phyloP scores from a whole-genome alignment of 2,888 invertebrate genomes.

The Hylaea fasciaria region DNA sequence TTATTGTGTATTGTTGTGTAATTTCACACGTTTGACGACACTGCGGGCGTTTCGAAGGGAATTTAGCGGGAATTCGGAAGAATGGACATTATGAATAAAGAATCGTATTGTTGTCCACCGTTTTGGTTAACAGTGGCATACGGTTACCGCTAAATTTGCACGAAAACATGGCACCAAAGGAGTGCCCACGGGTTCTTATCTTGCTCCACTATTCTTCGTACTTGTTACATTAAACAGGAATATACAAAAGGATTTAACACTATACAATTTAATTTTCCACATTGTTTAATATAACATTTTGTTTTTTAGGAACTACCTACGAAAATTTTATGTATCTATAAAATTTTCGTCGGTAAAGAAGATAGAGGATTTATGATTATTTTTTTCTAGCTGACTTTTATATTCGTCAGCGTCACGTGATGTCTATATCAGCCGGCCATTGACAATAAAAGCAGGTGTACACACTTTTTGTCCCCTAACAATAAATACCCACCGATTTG shows the following conservation, averaged over 20 bases:
- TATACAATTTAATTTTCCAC: no score
- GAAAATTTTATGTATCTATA: no score
- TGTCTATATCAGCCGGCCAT: conserved; percentile 9
- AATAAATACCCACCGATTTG: conserved; percentile 59
- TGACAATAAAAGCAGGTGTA: conserved; percentile 52
- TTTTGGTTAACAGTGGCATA: conserved; percentile 56
- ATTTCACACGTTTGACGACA: conserved; percentile 82
- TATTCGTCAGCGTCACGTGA: not conserved
- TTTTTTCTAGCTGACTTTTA: not conserved
- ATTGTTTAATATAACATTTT: no score
- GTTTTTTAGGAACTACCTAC: no score
- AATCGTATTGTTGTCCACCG: conserved; percentile 53
- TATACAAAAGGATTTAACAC: not conserved
- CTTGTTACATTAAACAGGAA: not conserved
- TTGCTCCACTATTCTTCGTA: conserved; percentile 23
- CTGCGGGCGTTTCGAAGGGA: conserved; percentile 73
- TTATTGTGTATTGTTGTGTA: conserved; percentile 78
- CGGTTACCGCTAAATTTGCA: conserved; percentile 53
- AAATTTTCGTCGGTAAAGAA: no score
- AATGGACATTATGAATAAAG: conserved; percentile 41
- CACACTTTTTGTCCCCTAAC: conserved; percentile 47
- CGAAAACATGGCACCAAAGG: conserved; percentile 45
- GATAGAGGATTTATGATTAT: no score
- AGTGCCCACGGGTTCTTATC: conserved; percentile 31
- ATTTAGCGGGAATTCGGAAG: conserved; percentile 60